phyloP scores from a whole-genome alignment of 2,113 vertebrate species.

The Caretta caretta region DNA sequence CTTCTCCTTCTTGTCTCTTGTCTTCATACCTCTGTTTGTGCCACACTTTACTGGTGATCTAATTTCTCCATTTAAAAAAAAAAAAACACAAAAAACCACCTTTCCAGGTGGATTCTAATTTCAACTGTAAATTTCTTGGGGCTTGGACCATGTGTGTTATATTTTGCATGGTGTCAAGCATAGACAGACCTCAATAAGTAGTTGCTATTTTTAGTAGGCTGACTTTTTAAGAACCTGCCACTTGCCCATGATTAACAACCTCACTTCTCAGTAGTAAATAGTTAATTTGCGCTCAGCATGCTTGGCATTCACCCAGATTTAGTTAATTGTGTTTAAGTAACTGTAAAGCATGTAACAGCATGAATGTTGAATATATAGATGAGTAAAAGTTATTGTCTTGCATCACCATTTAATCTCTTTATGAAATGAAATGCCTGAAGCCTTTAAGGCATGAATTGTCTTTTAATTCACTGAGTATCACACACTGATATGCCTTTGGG shows the following conservation, averaged over 20 bases:
- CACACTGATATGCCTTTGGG: neutral
- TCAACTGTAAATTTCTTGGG: neutral
- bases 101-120: neutral
- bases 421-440: conserved; percentile 29
- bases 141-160: neutral
- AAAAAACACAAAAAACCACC: too few relatives aligned
- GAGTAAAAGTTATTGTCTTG: neutral
- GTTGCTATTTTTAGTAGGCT: neutral
- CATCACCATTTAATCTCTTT: neutral
- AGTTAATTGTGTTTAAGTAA: conserved; percentile 24
- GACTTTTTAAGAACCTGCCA: neutral
- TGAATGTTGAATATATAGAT: neutral
- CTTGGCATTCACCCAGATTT: neutral
- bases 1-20: neutral
- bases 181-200: neutral
- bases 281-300: conserved; percentile 8
- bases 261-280: neutral
- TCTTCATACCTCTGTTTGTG: neutral
- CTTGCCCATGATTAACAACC: neutral
- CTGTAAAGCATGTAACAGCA: conserved; percentile 16
- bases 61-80: neutral
- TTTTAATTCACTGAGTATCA: conserved; percentile 45
- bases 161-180: neutral
- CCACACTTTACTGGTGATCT: neutral
- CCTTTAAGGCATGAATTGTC: conserved; percentile 25